A percentile compares a stretch with the other conserved stretches of the same genome.
phyloP scores from a whole-genome alignment of 1,140 invertebrate genomes.

The Neodiprion lecontei region DNA sequence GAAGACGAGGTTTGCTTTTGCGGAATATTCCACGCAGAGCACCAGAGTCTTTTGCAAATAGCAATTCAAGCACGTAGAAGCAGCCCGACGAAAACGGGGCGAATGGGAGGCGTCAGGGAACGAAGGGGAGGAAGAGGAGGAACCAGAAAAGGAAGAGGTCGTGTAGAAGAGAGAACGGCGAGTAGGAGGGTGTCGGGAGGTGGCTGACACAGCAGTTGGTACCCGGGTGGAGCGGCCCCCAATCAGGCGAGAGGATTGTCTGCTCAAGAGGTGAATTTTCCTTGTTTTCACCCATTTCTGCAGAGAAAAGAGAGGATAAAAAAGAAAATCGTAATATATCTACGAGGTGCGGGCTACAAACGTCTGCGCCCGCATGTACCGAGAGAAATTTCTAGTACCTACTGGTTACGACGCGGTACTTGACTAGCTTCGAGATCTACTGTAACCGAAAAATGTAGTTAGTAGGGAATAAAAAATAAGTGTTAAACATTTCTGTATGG shows the following conservation, averaged over 20 bases:
- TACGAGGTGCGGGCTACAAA: not conserved
- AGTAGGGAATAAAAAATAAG: no score
- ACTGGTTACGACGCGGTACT: no score
- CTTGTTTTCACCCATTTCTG: not conserved
- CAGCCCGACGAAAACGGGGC: no score
- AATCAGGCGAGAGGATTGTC: conserved; percentile 5
- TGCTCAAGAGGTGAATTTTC: not conserved
- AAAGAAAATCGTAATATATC: not conserved
- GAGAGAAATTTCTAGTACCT: no score
- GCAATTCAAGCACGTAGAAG: not conserved
- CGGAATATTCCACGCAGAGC: not conserved
- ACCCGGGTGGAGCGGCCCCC: not conserved
- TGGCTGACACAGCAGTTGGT: conserved; percentile 4
- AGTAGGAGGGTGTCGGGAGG: not conserved
- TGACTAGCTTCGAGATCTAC: no score
- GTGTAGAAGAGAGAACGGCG: not conserved
- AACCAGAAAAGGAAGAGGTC: not conserved
- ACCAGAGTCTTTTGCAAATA: not conserved
- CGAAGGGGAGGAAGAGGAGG: no score
- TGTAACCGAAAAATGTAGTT: no score
- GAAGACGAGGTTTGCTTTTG: not conserved
- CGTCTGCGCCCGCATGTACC: not conserved
- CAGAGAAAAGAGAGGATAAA: no score
- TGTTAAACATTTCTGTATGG: no score
- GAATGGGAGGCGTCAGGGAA: no score